Evolutionary conservation across 2,888 invertebrate genomes (phyloP), one percentile per base, ranked within the genome.

Genomic region (Bembecia ichneumoniformis): DNA sequence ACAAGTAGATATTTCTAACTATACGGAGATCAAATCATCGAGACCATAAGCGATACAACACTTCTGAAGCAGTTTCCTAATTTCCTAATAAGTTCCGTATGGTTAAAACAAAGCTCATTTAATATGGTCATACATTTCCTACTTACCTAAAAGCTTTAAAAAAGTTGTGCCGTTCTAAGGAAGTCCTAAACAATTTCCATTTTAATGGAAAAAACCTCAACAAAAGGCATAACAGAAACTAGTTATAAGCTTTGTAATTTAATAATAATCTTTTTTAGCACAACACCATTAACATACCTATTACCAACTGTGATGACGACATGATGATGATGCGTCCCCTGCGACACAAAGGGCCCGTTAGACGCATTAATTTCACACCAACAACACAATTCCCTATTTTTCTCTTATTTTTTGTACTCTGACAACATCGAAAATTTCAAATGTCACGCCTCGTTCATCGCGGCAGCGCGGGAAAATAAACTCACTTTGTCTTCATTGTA

Each of bases 391-490:
- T 74, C 77, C 76, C 74, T 65, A 65, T 66, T 64, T 64, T 63
- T 68, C 66, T 68, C 43, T 68, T 58, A 55, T 71, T 77, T 78
- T 77, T 77, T 78, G 66, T 71, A 55, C 53, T 69, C 77, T 78
- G 76, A 74, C 78, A 78, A 74, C 78, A 78, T 66, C 74, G 71
- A 74, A 77, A 74, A 77, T 83, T 83, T 82, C 73, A 57, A 83
- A 77, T 84, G 86, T 84, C 84, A 84, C 84, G 86, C 80, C 83
- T 86, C 75, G 82, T 84, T 82, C 82, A 76, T 77, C 75, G 78
- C 68, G 59, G 58, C 64, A 64, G 71, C 74, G 74, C 72, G 76
- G 79, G 79, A 81, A 81, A 77, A 78, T 77, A 78, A 77, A 79
- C 74, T 73, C 1, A 28, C 28, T 9, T 28, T 7, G 28, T 7